These are phyloP conservation scores for Eupsittula cactorum DNA, from an alignment of 2,113 vertebrate genomes.

Conservation along the genomic window DNA sequence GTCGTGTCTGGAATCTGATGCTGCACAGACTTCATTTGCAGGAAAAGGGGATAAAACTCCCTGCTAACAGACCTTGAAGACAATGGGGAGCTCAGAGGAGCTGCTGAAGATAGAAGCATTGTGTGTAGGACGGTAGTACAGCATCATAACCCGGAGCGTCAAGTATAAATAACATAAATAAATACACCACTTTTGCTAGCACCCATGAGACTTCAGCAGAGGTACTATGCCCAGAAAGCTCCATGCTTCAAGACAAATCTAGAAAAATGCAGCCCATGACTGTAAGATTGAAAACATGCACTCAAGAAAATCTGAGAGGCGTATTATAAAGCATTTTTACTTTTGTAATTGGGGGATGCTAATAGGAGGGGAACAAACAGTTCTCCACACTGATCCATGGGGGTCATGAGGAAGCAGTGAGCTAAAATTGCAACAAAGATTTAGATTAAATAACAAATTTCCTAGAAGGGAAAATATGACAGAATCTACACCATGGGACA, in stretches of 20 bases:
- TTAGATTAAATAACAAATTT: not conserved
- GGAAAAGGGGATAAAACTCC: not conserved
- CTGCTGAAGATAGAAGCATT: not conserved
- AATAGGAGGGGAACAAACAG: not conserved
- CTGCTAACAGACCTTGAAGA: accelerated
- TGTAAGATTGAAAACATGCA: not conserved
- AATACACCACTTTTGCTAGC: not conserved
- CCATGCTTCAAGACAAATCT: not conserved
- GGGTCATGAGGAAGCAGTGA: not conserved
- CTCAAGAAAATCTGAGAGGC: not conserved
- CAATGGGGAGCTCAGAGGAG: not conserved
- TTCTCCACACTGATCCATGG: not conserved
- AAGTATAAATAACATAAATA: not conserved
- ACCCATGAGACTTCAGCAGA: not conserved
- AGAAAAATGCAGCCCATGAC: not conserved
- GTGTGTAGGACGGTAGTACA: too few species aligned
- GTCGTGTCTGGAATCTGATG: not conserved
- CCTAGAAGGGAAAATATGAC: not conserved
- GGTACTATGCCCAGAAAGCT: not conserved
- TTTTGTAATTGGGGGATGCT: not conserved
- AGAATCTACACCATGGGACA: not conserved
- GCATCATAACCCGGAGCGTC: not conserved
- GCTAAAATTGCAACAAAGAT: not conserved
- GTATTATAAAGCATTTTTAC: not conserved
- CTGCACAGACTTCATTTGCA: not conserved